Evolutionary conservation across 2,113 vertebrate species (phyloP).

Genomic region (Malurus alboscapulatus): DNA sequence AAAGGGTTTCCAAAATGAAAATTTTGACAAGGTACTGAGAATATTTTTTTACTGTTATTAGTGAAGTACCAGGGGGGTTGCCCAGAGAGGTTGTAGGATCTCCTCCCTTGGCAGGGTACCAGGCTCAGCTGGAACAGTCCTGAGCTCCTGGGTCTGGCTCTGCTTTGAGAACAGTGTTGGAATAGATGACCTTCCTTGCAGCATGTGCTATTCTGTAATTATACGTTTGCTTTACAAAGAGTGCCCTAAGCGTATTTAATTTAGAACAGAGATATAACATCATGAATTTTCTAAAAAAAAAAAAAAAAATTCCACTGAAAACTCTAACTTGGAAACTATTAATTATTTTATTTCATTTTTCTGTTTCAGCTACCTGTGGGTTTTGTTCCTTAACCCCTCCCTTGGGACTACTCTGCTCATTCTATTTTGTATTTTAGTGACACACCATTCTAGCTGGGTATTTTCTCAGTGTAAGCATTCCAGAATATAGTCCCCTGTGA

Average conservation of each 20-base stretch:
- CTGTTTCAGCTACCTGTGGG: not conserved
- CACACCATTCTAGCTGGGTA: not conserved
- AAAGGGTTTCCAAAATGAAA: not conserved
- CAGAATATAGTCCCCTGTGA: not conserved
- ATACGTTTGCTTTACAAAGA: not conserved
- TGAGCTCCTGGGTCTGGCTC: not conserved
- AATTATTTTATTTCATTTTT: not conserved
- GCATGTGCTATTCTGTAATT: not conserved
- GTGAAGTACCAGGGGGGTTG: not conserved
- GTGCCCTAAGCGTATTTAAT: not conserved
- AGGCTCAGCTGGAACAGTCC: accelerated
- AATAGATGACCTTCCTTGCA: not conserved
- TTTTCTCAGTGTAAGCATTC: not conserved
- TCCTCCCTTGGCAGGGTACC: not conserved
- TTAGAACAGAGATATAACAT: not conserved
- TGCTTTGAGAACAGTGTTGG: not conserved
- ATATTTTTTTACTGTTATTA: not conserved
- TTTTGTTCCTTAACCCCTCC: not conserved
- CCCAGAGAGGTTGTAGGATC: not conserved
- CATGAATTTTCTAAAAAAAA: not conserved
- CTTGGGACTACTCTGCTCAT: not conserved
- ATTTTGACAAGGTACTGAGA: not conserved
- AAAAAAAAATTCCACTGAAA: not conserved
- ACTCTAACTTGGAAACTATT: not conserved
- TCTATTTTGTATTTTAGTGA: not conserved